Conservation (phyloP, 2,113 vertebrate genomes). For the Ciconia maguari region DNA sequence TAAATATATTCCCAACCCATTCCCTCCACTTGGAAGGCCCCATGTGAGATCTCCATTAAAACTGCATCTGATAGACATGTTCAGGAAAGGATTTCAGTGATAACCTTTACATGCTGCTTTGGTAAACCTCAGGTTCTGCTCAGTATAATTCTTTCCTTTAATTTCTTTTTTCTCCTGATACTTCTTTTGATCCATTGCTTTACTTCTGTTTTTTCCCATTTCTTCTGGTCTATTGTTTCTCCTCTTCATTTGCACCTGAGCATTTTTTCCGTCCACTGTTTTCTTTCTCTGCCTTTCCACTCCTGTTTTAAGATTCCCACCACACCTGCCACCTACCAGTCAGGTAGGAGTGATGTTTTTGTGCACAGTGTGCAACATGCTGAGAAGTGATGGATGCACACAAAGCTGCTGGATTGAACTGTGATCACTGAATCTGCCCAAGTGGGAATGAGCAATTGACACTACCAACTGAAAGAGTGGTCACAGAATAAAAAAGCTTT, state of each 20-base stretch:
- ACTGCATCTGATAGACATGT: not conserved
- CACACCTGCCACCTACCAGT: not conserved
- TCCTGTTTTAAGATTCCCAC: not conserved
- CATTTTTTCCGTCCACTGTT: not conserved
- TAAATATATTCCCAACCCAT: not conserved
- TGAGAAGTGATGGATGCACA: not conserved
- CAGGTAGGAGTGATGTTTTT: not conserved
- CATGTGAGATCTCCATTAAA: not conserved
- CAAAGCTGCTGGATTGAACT: not conserved
- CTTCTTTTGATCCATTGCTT: not conserved
- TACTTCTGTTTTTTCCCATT: not conserved
- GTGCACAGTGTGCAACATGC: too few relatives aligned
- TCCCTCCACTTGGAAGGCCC: not conserved
- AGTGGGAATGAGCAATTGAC: accelerated
- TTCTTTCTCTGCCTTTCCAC: not conserved
- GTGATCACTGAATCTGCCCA: not conserved
- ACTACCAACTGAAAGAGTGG: not conserved
- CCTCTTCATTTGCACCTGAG: not conserved
- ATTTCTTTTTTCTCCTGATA: too few relatives aligned
- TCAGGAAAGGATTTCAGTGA: not conserved
- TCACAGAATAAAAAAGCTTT: not conserved
- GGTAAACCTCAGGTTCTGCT: not conserved
- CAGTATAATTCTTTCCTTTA: not conserved
- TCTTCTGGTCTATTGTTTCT: not conserved
- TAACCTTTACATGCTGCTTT: not conserved